Evolutionary conservation across 2,888 invertebrate genomes (phyloP), one percentile per base, ranked within the genome.

Genomic region (Melanargia galathea): DNA sequence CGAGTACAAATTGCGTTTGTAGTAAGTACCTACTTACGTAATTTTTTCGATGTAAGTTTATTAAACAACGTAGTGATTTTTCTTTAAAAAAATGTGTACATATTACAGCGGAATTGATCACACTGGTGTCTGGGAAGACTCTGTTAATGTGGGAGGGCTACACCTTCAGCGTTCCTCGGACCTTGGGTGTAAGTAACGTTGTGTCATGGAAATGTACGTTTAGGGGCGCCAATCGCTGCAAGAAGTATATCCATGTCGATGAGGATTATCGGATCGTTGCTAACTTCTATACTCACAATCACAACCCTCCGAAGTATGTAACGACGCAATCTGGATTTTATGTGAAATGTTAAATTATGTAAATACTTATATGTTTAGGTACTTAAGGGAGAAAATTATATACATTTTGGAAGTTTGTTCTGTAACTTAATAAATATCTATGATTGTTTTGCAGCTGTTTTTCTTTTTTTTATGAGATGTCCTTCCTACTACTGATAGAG

Each of bases 111-210:
- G 33, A 46, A 26, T 48, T 68, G 7, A 69, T 67, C 24, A n/a
- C 60, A 16, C 45, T 69, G n/a, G 8, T 16, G 4, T 57, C 35
- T 18, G 70, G 70, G 7, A 70, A 63, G 18, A 40, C 24, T 4
- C 61, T 68, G 46, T 58, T 76, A 11, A 64, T 69, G 69, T 71
- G 61, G 46, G 46, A 68, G n/a, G 67, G 67, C 1, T 74, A 72
- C 40, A 73, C 71, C 0, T 76, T 72, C 63, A 70, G 70, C 26
- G 38, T 55, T 6, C 69, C 70, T 4, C 54, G 43, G 1, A 16
- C 43, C 0, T 61, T 69, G 45, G 18, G 60, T 4, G 60, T 60
- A 6, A 63, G 64, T 1, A 61, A 60, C 7, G 26, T 60, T 10
- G 55, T 49, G 6, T 62, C 55, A 35, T 70, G 70, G 70, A 58